Base-by-base conservation (phyloP, 2,888 invertebrate genomes). In the Trachelus stipa region DNA sequence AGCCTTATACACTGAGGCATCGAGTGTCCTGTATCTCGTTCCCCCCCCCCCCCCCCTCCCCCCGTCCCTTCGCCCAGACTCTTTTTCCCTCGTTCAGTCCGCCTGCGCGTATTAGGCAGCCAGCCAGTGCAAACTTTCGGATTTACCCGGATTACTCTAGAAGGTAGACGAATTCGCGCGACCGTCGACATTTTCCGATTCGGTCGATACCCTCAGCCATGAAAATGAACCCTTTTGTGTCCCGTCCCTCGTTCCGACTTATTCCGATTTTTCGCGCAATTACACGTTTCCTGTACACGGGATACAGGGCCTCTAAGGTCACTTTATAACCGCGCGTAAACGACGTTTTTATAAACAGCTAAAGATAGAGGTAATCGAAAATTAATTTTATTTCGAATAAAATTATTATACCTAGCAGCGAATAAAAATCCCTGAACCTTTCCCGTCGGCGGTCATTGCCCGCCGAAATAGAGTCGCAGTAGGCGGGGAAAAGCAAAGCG, bases 91-190 rank as follows among this genome's bases (percentile, higher is more conserved):
- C n/a, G 31, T 68, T 33, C 68, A 31, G 12, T 56, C 37, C 74
- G 74, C 74, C 15, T 73, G 74, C 69, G 77, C 74, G 31, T 71
- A 34, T 71, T 31, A 71, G 71, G 71, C 71, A 33, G 34, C 71
- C 71, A 31, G 71, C 71, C 31, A 31, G 71, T 71, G 71, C 33
- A 71, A 79, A 80, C 77, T 81, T 80, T 79, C 76, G 76, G 79
- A 80, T 81, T 81, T 81, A 80, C 80, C 77, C 79, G 80, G 76
- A 76, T 76, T 71, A 71, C 78, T 73, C 74, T 34, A 77, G 77
- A 81, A 80, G 77, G 80, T 80, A 80, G 80, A 80, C 75, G 76
- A 75, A 77, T 76, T 73, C 80, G 75, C 75, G 40, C 15, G 75
- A 34, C 40, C 35, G 35, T 78, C 75, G n/a, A 77, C 79, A 78